Evolutionary conservation across 2,888 invertebrate genomes (phyloP).

Genomic region (Polylopha cassiicola): DNA sequence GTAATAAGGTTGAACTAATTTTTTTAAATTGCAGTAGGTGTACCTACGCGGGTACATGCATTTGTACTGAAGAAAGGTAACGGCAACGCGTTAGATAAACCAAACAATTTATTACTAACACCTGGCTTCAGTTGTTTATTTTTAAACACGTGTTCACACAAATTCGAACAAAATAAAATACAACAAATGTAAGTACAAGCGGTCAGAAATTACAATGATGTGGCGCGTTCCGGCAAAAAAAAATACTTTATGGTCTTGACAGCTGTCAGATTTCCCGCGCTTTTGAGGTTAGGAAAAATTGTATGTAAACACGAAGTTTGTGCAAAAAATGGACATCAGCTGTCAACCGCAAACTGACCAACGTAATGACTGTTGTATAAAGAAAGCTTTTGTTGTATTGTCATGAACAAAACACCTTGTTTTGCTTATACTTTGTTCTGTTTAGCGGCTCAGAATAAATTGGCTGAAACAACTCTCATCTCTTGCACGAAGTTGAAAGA

Average conservation of each 20-base stretch:
- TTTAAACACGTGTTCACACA: slow-evolving; percentile 43
- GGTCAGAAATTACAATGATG: slow-evolving; percentile 29
- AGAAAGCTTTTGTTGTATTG: slow-evolving; percentile 12
- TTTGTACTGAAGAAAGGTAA: no score
- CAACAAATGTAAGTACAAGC: slow-evolving; percentile 33
- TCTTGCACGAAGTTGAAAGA: no score
- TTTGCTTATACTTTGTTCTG: not conserved
- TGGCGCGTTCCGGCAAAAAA: slow-evolving; percentile 29
- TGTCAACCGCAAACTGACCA: slow-evolving; percentile 64
- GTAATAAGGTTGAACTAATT: no score
- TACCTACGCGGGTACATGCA: no score
- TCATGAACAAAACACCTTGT: slow-evolving; percentile 6
- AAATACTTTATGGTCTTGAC: slow-evolving; percentile 40
- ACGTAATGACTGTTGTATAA: slow-evolving; percentile 38
- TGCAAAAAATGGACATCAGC: slow-evolving; percentile 44
- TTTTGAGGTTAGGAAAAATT: slow-evolving; percentile 24
- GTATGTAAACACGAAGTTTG: slow-evolving; percentile 32
- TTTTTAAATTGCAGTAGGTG: no score
- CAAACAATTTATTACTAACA: slow-evolving; percentile 23
- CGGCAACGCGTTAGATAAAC: slow-evolving; percentile 5
- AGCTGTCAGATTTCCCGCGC: slow-evolving; percentile 59
- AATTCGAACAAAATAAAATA: slow-evolving; percentile 31
- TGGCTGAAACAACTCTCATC: no score
- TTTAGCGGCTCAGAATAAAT: slow-evolving; percentile 2
- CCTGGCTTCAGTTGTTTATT: slow-evolving; percentile 37